A percentile compares a stretch with the other conserved stretches of the same genome.
Evolutionary conservation across 2,888 invertebrate genomes (phyloP).

Genomic region (Parnassius smintheus): DNA sequence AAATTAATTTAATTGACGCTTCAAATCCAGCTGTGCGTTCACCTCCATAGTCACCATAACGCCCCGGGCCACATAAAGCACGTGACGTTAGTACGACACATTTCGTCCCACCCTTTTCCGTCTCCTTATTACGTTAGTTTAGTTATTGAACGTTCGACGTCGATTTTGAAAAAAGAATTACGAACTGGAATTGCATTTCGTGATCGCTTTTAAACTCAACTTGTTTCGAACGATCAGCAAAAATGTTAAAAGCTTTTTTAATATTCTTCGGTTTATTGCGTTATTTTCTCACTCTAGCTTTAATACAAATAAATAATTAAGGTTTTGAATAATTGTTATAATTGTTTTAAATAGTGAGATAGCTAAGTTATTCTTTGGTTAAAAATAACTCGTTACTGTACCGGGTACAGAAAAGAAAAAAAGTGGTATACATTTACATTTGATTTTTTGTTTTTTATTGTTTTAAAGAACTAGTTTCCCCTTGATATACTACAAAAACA

Average conservation of each 20-base stretch:
- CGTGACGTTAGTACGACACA: slow-evolving; percentile 32
- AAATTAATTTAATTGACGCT: slow-evolving; percentile 41
- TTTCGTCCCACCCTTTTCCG: slow-evolving; percentile 25
- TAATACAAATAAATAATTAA: no score
- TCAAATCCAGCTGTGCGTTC: slow-evolving; percentile 30
- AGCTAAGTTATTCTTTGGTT: no score
- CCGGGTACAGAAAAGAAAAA: no score
- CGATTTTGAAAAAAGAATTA: slow-evolving; percentile 16
- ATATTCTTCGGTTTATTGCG: no score
- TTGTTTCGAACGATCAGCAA: slow-evolving; percentile 4
- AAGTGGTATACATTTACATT: no score
- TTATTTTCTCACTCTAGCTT: no score
- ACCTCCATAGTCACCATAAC: slow-evolving; percentile 26
- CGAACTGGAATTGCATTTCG: slow-evolving; percentile 15
- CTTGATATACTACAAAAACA: no score
- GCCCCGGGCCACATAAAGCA: slow-evolving; percentile 31
- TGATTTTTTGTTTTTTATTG: no score
- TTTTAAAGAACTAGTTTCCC: no score
- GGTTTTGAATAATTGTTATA: no score
- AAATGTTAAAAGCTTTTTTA: not conserved
- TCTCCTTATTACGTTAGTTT: slow-evolving; percentile 26
- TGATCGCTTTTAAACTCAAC: slow-evolving; percentile 7
- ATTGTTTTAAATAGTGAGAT: no score
- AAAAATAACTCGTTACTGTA: no score
- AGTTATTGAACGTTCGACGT: slow-evolving; percentile 28